These are phyloP conservation scores for Diloba caeruleocephala DNA, from an alignment of 2,888 invertebrate genomes.

Conservation along the genomic window DNA sequence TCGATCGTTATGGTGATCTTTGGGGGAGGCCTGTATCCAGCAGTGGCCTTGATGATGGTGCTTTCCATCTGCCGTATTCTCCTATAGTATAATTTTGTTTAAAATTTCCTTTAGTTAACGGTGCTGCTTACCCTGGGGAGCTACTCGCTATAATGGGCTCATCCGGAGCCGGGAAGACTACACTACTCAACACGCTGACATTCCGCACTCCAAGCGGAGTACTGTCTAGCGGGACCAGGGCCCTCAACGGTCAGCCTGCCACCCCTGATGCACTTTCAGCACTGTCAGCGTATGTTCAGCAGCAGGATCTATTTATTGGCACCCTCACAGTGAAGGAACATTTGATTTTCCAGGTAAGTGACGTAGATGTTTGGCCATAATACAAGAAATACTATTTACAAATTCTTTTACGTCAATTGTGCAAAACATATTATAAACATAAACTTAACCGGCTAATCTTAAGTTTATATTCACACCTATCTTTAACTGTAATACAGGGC, in stretches of 20 bases:
- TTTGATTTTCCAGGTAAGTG: conserved; percentile 94
- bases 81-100: too few relatives aligned
- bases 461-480: too few relatives aligned
- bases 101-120: conserved; percentile 89
- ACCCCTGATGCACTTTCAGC: conserved; percentile 92
- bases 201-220: conserved; percentile 93
- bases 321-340: conserved; percentile 97
- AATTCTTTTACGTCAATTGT: too few relatives aligned
- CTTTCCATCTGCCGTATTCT: too few relatives aligned
- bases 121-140: conserved; percentile 95
- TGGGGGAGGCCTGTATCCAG: too few relatives aligned
- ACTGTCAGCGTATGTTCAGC: conserved; percentile 97
- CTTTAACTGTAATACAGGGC: too few relatives aligned
- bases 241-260: conserved; percentile 94
- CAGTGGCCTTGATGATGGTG: too few relatives aligned
- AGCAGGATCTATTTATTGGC: conserved; percentile 97
- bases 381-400: too few relatives aligned
- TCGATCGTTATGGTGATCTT: too few relatives aligned
- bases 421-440: too few relatives aligned
- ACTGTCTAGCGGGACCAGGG: conserved; percentile 89
- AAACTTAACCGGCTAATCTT: too few relatives aligned
- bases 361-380: too few relatives aligned
- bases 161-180: conserved; percentile 98
- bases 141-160: conserved; percentile 96
- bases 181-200: conserved; percentile 96